Percentiles rank a stretch among this genome's conserved stretches.
Conservation (phyloP, 2,113 vertebrate species). For the Alectura lathami region DNA sequence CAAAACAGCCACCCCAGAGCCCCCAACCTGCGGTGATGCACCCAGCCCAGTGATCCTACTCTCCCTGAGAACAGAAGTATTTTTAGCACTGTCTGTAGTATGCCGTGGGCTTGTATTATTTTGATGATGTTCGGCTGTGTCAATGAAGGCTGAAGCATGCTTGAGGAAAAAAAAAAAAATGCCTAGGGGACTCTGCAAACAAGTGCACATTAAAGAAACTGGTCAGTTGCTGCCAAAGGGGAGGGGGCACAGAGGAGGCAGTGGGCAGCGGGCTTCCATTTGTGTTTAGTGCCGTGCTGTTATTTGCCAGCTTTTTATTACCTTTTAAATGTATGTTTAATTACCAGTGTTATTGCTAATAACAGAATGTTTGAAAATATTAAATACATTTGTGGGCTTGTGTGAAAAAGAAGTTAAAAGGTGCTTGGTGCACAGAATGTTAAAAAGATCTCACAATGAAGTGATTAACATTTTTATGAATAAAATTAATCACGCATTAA, state of each 20-base stretch:
- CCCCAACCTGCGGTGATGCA: conserved; percentile 2
- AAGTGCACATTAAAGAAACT: conserved; percentile 34
- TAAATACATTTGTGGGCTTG: conserved; percentile 73
- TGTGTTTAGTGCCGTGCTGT: not conserved
- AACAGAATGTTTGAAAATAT: conserved; percentile 72
- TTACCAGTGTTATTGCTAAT: conserved; percentile 63
- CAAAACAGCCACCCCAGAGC: not conserved
- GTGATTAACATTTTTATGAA: conserved; percentile 88
- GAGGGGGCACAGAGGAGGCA: not conserved
- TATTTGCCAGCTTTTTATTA: conserved; percentile 15
- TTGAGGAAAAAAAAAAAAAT: not conserved
- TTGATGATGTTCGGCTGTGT: not conserved
- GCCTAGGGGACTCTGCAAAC: not conserved
- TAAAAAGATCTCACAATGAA: conserved; percentile 82
- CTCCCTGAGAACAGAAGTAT: not conserved
- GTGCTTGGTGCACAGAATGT: conserved; percentile 73
- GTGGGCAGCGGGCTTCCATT: not conserved
- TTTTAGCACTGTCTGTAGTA: not conserved
- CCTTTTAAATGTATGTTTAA: conserved; percentile 75
- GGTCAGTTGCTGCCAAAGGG: conserved; percentile 13
- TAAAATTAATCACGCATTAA: conserved; percentile 87
- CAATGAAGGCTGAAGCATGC: not conserved
- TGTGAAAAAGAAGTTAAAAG: conserved; percentile 77
- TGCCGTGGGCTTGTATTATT: not conserved
- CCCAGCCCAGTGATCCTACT: conserved; percentile 8